phyloP scores from a whole-genome alignment of 2,797 vertebrate species.

The Betta splendens region DNA sequence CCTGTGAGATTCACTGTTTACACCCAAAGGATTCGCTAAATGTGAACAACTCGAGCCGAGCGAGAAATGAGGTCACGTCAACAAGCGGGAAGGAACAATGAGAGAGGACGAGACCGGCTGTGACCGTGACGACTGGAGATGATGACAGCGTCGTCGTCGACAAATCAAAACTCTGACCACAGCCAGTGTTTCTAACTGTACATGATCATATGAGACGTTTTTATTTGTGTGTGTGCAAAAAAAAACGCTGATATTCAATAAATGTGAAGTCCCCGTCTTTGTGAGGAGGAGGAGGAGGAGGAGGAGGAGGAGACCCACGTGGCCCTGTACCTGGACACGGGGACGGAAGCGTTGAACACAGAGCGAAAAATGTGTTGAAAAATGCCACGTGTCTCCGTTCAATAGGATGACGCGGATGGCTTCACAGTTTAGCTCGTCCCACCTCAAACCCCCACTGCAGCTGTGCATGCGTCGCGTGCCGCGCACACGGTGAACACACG shows the following conservation, averaged over 20 bases:
- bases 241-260: conserved; percentile 38
- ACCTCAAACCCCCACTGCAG: conserved; percentile 1
- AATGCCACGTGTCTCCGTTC: conserved; percentile 30
- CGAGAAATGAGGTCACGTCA: conserved; percentile 1
- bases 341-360: conserved; percentile 5
- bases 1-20: conserved; percentile 50
- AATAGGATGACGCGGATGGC: conserved; percentile 22
- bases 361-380: conserved; percentile 34
- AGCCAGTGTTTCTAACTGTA: conserved; percentile 66
- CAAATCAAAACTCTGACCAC: conserved; percentile 42
- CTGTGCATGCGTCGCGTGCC: no score
- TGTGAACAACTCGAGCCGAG: conserved; percentile 13
- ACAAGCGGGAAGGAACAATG: conserved; percentile 25
- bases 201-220: conserved; percentile 45
- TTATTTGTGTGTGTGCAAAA: conserved; percentile 53
- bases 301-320: conserved; percentile 8
- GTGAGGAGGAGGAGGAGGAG: conserved; percentile 13
- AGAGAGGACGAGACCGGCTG: conserved; percentile 26
- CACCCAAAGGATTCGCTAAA: conserved; percentile 27
- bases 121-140: conserved; percentile 6
- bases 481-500: no score
- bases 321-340: conserved; percentile 18
- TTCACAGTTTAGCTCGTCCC: conserved; percentile 14
- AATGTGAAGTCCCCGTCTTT: conserved; percentile 35
- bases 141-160: conserved; percentile 27